phyloP scores from a whole-genome alignment of 2,888 invertebrate genomes.

The Thalpophila matura region DNA sequence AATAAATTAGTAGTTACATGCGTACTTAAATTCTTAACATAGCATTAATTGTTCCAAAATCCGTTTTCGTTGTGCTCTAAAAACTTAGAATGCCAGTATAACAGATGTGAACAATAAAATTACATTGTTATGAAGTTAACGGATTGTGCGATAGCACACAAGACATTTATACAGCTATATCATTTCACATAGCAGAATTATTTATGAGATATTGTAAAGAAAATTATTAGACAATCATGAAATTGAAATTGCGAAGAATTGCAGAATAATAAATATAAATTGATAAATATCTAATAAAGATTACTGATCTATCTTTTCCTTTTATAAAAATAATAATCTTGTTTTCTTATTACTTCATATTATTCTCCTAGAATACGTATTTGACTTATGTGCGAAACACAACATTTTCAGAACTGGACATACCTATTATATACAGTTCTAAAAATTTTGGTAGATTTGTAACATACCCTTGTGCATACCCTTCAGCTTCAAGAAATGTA shows the following conservation, averaged over 20 bases:
- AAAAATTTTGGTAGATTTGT: background rate
- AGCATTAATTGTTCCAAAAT: slow-evolving; percentile 24
- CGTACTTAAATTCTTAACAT: background rate
- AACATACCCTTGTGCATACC: background rate
- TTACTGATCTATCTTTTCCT: too few species aligned
- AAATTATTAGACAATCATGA: too few species aligned
- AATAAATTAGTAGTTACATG: background rate
- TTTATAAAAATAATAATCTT: too few species aligned
- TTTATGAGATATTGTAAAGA: too few species aligned
- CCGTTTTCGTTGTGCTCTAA: slow-evolving; percentile 48
- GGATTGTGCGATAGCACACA: slow-evolving; percentile 25
- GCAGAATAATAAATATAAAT: too few species aligned
- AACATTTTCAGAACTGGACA: too few species aligned
- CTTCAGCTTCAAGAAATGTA: background rate
- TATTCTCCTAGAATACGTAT: too few species aligned
- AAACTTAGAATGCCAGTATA: slow-evolving; percentile 42
- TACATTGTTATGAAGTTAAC: slow-evolving; percentile 34
- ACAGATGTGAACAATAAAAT: slow-evolving; percentile 27
- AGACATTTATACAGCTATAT: background rate
- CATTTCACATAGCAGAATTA: background rate
- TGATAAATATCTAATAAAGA: too few species aligned
- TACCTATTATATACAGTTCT: too few species aligned
- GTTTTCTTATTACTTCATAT: too few species aligned
- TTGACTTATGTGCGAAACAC: too few species aligned
- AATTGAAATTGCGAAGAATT: too few species aligned